Conservation (phyloP, 2,888 invertebrate species). For the Nyleta sp. region DNA sequence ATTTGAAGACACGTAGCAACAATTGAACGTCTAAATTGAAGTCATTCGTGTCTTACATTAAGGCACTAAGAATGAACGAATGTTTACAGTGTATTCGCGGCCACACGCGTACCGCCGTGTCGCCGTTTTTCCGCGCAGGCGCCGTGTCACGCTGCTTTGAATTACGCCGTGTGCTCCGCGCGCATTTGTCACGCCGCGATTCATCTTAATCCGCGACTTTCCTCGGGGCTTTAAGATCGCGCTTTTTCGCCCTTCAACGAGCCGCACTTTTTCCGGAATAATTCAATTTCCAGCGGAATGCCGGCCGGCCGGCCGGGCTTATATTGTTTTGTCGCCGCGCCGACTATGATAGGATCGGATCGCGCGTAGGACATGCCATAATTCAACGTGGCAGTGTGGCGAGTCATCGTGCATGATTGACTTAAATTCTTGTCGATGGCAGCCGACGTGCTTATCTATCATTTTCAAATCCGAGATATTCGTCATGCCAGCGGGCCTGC, state of each 20-base stretch:
- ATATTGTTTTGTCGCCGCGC: slow-evolving; percentile 38
- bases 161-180: slow-evolving; percentile 30
- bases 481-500: slow-evolving; percentile 34
- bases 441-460: slow-evolving; percentile 52
- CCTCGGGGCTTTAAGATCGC: too few relatives aligned
- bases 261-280: slow-evolving; percentile 13
- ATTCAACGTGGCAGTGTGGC: slow-evolving; percentile 45
- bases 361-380: slow-evolving; percentile 33
- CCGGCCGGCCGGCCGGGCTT: background rate
- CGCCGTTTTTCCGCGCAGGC: slow-evolving; percentile 48
- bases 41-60: too few relatives aligned
- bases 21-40: too few relatives aligned
- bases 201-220: slow-evolving; percentile 54
- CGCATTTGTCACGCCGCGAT: slow-evolving; percentile 56
- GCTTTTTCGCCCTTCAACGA: too few relatives aligned
- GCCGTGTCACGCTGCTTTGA: slow-evolving; percentile 48
- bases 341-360: slow-evolving; percentile 48
- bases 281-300: slow-evolving; percentile 39
- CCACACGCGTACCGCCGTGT: too few relatives aligned
- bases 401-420: slow-evolving; percentile 63
- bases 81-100: too few relatives aligned
- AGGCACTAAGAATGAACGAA: too few relatives aligned
- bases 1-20: too few relatives aligned
- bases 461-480: slow-evolving; percentile 48
- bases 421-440: slow-evolving; percentile 55